phyloP scores from a whole-genome alignment of 2,797 vertebrate genomes.

The Xenopus petersii region DNA sequence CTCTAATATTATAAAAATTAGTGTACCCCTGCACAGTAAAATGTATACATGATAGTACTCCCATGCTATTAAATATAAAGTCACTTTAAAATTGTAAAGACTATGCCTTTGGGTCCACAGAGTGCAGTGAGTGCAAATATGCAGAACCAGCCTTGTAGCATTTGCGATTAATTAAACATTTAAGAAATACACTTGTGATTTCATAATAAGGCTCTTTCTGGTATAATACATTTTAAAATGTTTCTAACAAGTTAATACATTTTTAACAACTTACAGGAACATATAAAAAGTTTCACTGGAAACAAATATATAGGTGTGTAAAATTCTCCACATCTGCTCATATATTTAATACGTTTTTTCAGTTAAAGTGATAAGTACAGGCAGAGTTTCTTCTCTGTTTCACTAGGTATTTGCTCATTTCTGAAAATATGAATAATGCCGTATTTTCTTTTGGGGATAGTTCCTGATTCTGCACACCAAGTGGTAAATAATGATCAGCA shows the following conservation, averaged over 20 bases:
- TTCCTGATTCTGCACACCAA: too few relatives aligned
- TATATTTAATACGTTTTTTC: slow-evolving; percentile 32
- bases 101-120: too few relatives aligned
- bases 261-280: slow-evolving; percentile 41
- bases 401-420: too few relatives aligned
- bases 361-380: background rate
- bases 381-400: background rate
- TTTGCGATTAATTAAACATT: slow-evolving; percentile 4
- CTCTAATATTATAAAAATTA: too few relatives aligned
- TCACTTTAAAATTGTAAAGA: too few relatives aligned
- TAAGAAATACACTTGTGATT: slow-evolving; percentile 20
- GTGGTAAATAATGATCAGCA: too few relatives aligned
- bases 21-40: too few relatives aligned
- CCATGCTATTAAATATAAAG: too few relatives aligned
- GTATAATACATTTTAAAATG: slow-evolving; percentile 13
- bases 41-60: too few relatives aligned
- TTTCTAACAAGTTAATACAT: slow-evolving; percentile 33
- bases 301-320: slow-evolving; percentile 38
- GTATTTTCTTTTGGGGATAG: too few relatives aligned
- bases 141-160: slow-evolving; percentile 6
- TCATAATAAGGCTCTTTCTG: slow-evolving; percentile 13
- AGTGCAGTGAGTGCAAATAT: background rate
- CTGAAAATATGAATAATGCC: too few relatives aligned
- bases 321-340: slow-evolving; percentile 38
- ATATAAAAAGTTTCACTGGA: slow-evolving; percentile 36